A percentile compares a stretch with the other conserved stretches of the same genome.
phyloP scores from a whole-genome alignment of 1,140 invertebrate species.

The Lethocerus indicus region DNA sequence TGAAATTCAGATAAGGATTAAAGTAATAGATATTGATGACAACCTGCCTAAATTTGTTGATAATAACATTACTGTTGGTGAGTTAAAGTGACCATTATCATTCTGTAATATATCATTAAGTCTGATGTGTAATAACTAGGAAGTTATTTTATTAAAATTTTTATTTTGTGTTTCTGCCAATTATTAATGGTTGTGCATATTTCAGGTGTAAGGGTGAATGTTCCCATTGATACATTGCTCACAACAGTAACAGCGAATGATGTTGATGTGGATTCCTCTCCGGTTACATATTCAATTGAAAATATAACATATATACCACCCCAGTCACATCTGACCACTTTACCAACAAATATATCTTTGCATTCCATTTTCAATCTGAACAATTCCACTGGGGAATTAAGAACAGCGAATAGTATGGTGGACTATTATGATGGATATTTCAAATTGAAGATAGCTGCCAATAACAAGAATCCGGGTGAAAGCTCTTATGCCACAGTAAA shows the following conservation, averaged over 20 bases:
- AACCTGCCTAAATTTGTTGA: constrained; percentile 48
- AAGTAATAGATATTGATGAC: constrained; percentile 53
- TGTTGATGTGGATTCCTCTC: constrained; percentile 41
- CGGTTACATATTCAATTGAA: constrained; percentile 42
- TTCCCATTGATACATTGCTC: constrained; percentile 52
- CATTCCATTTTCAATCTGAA: constrained; percentile 33
- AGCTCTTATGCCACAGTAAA: constrained; percentile 34
- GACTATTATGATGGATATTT: constrained; percentile 53
- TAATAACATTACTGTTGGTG: constrained; percentile 43
- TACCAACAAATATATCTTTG: constrained; percentile 23
- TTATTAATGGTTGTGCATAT: constrained; percentile 4
- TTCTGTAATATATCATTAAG: too few species aligned
- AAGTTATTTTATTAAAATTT: not conserved
- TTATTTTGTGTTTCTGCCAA: not conserved
- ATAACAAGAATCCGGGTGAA: constrained; percentile 32
- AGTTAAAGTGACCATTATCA: too few species aligned
- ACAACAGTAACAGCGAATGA: constrained; percentile 47
- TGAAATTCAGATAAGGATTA: constrained; percentile 45
- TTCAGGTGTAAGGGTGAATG: constrained; percentile 47
- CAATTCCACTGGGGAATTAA: constrained; percentile 43
- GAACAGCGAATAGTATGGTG: constrained; percentile 45
- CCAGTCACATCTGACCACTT: constrained; percentile 20
- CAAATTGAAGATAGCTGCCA: constrained; percentile 40
- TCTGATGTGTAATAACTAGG: not conserved
- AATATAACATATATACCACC: constrained; percentile 39